These are phyloP conservation scores for Rhombomys opimus DNA, from an alignment of 2,113 vertebrate genomes.

Conservation along the genomic window DNA sequence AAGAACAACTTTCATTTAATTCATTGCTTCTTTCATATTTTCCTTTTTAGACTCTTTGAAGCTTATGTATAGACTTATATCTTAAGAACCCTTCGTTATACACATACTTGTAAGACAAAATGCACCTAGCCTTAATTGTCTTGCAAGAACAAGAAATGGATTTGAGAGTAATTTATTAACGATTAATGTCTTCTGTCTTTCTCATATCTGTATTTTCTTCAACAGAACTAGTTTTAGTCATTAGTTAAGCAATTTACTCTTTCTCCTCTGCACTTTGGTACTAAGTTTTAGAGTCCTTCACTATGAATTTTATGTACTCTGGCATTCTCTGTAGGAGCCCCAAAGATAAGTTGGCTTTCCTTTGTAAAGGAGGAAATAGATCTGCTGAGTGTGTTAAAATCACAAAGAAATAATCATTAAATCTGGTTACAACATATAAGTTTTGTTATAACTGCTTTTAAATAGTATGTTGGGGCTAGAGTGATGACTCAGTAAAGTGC, in stretches of 20 bases:
- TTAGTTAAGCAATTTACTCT: constrained; percentile 23
- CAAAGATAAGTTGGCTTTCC: background rate
- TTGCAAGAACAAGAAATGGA: constrained; percentile 42
- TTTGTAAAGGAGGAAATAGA: background rate
- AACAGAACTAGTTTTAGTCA: constrained; percentile 8
- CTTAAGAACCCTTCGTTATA: background rate
- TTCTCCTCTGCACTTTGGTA: background rate
- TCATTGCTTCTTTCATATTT: constrained; percentile 11
- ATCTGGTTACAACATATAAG: background rate
- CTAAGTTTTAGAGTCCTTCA: background rate
- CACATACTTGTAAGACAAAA: background rate
- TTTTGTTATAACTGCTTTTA: constrained; percentile 18
- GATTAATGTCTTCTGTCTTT: background rate
- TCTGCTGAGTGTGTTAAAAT: background rate
- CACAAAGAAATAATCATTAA: background rate
- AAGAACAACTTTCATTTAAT: constrained; percentile 23
- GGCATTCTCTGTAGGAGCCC: background rate
- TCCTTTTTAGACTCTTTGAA: constrained; percentile 26
- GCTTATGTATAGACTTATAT: constrained; percentile 1
- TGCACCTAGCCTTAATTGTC: background rate
- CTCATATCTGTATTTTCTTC: constrained; percentile 20
- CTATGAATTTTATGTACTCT: background rate
- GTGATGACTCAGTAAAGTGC: background rate
- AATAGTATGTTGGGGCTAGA: background rate
- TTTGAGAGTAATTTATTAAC: constrained; percentile 14